Conservation (phyloP, 2,888 invertebrate species). For the Dinocampus coccinellae region DNA sequence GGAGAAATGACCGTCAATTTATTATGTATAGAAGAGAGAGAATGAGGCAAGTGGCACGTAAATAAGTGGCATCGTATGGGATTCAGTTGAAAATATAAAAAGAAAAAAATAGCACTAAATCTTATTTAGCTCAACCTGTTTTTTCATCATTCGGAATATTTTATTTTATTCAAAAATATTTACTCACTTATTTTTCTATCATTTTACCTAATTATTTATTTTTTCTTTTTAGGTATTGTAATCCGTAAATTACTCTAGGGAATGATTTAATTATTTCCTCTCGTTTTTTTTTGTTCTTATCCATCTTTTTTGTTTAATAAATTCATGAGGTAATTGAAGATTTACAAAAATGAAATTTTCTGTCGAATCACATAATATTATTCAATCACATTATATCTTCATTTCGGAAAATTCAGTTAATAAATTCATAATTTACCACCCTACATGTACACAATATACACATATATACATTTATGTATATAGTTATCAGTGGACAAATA, state of each 20-base stretch:
- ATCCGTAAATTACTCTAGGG: no score
- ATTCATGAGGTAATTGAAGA: no score
- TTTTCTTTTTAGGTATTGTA: no score
- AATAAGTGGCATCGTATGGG: neutral
- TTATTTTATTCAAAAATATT: neutral
- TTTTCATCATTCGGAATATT: neutral
- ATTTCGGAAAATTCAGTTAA: neutral
- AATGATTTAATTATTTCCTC: neutral
- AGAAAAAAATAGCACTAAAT: neutral
- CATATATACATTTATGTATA: neutral
- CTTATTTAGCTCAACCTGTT: neutral
- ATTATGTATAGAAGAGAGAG: neutral
- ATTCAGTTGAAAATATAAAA: neutral
- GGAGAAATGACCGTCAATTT: neutral
- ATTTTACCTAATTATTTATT: neutral
- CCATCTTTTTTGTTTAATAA: no score
- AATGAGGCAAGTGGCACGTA: slow-evolving; percentile 23
- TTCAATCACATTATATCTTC: neutral
- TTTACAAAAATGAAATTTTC: no score
- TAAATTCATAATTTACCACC: neutral
- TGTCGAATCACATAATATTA: neutral
- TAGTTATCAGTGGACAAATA: no score
- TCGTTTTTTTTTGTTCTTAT: neutral
- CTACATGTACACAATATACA: neutral
- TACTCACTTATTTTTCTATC: neutral